Base-by-base conservation (phyloP, 2,888 invertebrate genomes). In the Lymantria dispar region DNA sequence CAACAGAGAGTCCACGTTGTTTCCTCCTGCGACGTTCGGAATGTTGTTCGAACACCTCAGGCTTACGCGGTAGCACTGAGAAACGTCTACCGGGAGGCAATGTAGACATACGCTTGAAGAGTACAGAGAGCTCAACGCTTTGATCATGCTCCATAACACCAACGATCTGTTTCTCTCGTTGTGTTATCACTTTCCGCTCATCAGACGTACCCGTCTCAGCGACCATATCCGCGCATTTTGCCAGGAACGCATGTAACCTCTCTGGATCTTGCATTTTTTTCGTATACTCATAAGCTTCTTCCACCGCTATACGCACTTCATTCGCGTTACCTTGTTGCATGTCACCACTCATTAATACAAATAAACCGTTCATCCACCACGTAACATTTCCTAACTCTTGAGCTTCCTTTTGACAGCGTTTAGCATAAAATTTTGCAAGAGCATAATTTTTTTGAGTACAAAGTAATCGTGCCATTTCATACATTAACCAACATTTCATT, bases 241-340 rank as follows among this genome's bases (percentile, higher is more conserved):
- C 63, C 12, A 91, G 69, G 60, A 91, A 90, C 0, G 88, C 83
- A 55, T 85, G 86, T 1, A 90, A 80, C 45, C 80, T 72, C 62
- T 88, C 90, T 1, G 87, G 78, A 63, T 88, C 85, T 48, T 79
- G 82, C 57, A 88, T 48, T 59, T 83, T 87, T 58, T 87, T 88
- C 0, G 87, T 78, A 74, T 77, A 86, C 55, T 87, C 85, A 45
- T 76, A 80, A 10, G 89, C 89, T 62, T 88, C 88, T 56, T 89
- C 91, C 0, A 90, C 87, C 58, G 83, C 78, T 48, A 85, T 79
- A 9, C 86, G 80, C 7, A 91, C 88, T 54, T 91, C 91, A 48
- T 90, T 90, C 0, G 85, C 74, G 49, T 91, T 91, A 3, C 85
- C 85, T 66, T 91, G 91, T 58, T 89, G 89, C 88, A 91, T 89